Evolutionary conservation across 2,888 invertebrate genomes (phyloP).

Genomic region (Andrena bucephala): DNA sequence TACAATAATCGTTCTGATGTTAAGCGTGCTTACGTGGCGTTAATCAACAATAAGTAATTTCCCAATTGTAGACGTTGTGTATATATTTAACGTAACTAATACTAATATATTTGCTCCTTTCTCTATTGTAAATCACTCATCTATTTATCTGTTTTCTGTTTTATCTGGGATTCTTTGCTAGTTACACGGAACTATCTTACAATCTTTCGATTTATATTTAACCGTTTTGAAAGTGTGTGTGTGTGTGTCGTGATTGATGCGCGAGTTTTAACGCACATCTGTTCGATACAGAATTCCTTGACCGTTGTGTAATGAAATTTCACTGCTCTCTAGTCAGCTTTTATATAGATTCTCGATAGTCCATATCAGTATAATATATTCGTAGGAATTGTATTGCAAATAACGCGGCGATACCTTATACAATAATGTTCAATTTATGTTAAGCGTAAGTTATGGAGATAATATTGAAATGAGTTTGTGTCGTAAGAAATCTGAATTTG

Average conservation of each 20-base stretch:
- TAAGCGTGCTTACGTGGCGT: conserved; percentile 29
- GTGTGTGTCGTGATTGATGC: not conserved
- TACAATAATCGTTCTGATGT: conserved; percentile 25
- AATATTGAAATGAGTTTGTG: conserved; percentile 20
- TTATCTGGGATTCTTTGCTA: conserved; percentile 13
- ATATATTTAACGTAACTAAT: conserved; percentile 23
- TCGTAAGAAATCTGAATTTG: conserved; percentile 1
- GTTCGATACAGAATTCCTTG: conserved; percentile 1
- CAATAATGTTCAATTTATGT: conserved; percentile 27
- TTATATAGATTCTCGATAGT: conserved; percentile 11
- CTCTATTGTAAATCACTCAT: conserved; percentile 24
- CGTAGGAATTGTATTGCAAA: conserved; percentile 38
- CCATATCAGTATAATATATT: conserved; percentile 21
- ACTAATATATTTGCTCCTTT: conserved; percentile 28
- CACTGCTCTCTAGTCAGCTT: conserved; percentile 48
- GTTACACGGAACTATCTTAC: not conserved
- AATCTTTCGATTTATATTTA: conserved; percentile 19
- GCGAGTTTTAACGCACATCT: conserved; percentile 25
- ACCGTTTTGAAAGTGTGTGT: conserved; percentile 15
- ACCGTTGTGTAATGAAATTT: conserved; percentile 20
- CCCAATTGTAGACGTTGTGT: conserved; percentile 18
- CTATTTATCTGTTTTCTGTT: conserved; percentile 23
- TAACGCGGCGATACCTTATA: conserved; percentile 23
- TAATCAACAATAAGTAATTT: conserved; percentile 37
- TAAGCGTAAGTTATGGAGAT: conserved; percentile 38